Evolutionary conservation across 2,797 vertebrate species (phyloP), one percentile per base, ranked within the genome.

Genomic region (Brachyrhaphis roseni): DNA sequence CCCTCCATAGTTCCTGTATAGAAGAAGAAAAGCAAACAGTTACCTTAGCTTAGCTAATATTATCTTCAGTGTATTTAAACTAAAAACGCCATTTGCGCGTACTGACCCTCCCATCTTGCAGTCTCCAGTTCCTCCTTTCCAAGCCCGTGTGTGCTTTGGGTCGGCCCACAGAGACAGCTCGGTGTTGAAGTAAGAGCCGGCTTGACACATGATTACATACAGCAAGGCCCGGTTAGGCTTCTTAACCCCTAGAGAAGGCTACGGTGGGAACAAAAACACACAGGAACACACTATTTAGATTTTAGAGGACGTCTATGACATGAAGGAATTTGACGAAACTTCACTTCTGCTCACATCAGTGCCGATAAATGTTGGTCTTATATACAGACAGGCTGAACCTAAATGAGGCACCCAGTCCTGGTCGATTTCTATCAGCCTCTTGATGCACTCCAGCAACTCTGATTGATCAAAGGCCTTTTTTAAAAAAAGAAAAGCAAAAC

Each of bases 61-160:
- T 49, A 18, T 59, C n/a, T 34, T 34, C 28, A 62, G 28, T 16
- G 57, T 34, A n/a, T 76, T 76, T n/a, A 64, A 47, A 47, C n/a
- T 16, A 13, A 10, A 46, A 75, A 31, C 0, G 16, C 13, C 71
- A 36, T 31, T 11, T 46, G 39, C 20, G 23, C 4, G 3, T 11
- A 80, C 96, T 88, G 89, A 98, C 98, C 96, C 97, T 91, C 98
- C 98, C 87, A 99, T 86, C 88, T 99, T 99, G 95, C 95, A 97
- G 94, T 97, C 97, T 6, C 98, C 98, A 0, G 96, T 97, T 73
- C 98, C 98, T 78, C 98, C 98, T 93, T 94, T 96, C 97, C 97
- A 99, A 23, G 98, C 96, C 80, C 97, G 93, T 16, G 96, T 94
- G 0, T 96, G 98, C 87, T 97, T 98, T 0, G 96, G 95, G 87